phyloP scores from a whole-genome alignment of 2,888 invertebrate species.

The Malacosoma neustria region DNA sequence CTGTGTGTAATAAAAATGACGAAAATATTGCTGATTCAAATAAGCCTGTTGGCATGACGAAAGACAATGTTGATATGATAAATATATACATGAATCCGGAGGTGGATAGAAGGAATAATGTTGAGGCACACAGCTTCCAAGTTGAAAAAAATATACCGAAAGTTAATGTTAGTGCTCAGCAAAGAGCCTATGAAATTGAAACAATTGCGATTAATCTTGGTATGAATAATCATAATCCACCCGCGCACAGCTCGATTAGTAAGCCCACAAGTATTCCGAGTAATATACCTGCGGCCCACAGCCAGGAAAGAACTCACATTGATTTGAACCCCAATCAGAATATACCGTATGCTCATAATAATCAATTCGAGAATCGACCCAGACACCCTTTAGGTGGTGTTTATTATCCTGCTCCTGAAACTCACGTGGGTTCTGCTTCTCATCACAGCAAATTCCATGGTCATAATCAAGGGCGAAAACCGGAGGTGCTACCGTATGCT shows the following conservation, averaged over 20 bases:
- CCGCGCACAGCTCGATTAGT: conserved; percentile 34
- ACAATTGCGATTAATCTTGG: conserved; percentile 61
- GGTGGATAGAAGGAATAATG: conserved; percentile 35
- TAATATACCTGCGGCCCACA: conserved; percentile 47
- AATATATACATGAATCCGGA: conserved; percentile 66
- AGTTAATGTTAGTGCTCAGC: conserved; percentile 29
- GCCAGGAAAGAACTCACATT: conserved; percentile 37
- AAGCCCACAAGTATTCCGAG: conserved; percentile 30
- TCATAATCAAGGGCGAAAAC: conserved; percentile 46
- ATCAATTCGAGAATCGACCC: conserved; percentile 55
- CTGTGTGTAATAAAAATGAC: conserved; percentile 33
- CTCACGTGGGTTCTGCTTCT: conserved; percentile 37
- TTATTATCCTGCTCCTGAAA: conserved; percentile 41
- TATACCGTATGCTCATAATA: conserved; percentile 52
- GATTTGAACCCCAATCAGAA: conserved; percentile 40
- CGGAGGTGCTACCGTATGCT: conserved; percentile 50
- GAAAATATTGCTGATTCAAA: conserved; percentile 28
- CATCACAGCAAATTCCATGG: conserved; percentile 66
- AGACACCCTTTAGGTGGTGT: conserved; percentile 40
- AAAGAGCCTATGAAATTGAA: conserved; percentile 54
- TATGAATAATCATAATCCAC: conserved; percentile 47
- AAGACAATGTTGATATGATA: conserved; percentile 62
- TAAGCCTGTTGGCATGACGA: conserved; percentile 32
- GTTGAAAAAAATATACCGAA: conserved; percentile 32
- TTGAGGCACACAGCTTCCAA: conserved; percentile 31